Conservation (phyloP, 2,113 vertebrate species). For the Catharus fuscescens region DNA sequence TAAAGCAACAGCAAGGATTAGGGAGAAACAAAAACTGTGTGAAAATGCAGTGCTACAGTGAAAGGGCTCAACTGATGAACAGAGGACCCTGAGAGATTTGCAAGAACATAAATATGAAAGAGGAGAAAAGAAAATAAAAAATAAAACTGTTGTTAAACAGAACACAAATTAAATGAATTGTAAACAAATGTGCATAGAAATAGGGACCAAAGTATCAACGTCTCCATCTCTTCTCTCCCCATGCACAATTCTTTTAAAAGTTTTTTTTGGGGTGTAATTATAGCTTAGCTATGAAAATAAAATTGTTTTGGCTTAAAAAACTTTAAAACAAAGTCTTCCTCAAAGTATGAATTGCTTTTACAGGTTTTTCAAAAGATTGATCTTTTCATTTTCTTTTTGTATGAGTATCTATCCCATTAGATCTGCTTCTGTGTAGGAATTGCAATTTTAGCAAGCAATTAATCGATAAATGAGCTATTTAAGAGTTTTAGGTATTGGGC, state of each 20-base stretch:
- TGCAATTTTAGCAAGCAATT: conserved; percentile 65
- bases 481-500: conserved; percentile 30
- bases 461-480: conserved; percentile 64
- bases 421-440: conserved; percentile 20
- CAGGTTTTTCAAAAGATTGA: conserved; percentile 19
- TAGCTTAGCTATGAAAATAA: background rate
- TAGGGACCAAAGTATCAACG: background rate
- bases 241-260: fast-evolving
- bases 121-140: background rate
- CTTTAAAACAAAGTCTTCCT: background rate
- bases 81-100: background rate
- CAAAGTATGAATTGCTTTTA: conserved; percentile 30
- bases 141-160: background rate
- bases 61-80: background rate
- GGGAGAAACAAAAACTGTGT: background rate
- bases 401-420: conserved; percentile 31
- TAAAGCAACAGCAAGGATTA: background rate
- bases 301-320: background rate
- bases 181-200: background rate
- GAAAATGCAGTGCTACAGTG: background rate
- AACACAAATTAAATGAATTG: background rate
- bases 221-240: background rate
- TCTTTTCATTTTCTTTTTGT: conserved; percentile 39
- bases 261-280: background rate
- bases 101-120: background rate